Base-by-base conservation (phyloP, 2,797 vertebrate species). In the Aldrovandia affinis region DNA sequence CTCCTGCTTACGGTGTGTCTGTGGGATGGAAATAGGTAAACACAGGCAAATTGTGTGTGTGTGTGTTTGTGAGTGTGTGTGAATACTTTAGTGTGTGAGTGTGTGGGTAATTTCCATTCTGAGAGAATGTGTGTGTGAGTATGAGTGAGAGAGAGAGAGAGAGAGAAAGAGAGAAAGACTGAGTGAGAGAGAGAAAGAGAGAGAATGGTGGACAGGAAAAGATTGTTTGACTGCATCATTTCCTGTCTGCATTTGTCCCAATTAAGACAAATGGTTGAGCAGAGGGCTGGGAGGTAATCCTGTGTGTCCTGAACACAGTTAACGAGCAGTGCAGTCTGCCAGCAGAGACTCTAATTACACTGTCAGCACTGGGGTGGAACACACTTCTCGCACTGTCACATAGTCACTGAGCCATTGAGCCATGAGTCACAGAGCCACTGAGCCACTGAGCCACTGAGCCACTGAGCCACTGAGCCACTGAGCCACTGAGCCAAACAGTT, bases 311-410 rank as follows among this genome's bases (percentile, higher is more conserved):
- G 30, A 73, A 33, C 61, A 18, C 65, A n/a, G 63, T 55, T 81
- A 84, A 81, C 79, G 30, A 84, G 61, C 83, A 78, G 36, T 4
- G 33, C 83, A 73, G 63, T 14, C 82, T 59, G 52, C 52, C 82
- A 83, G 65, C 63, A 55, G 52, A 52, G 28, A 73, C 78, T 54
- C 61, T 84, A 80, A 84, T 84, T 81, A 84, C 78, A 81, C 59
- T 47, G 83, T 80, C 55, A 81, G 54, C 55, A 59, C 52, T 50
- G 42, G 44, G 30, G 25, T 20, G 42, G 52, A 57, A 81, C 33
- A 81, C 52, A 36, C 61, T 28, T 10, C 20, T 8, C 18, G 15
- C 61, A 44, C 22, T 55, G 14, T 61, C 73, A 78, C 52, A 78
- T 52, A 78, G 39, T 44, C 55, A 57, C 59, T 87, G 87, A 57